A percentile compares a stretch with the other conserved stretches of the same genome.
These are phyloP conservation scores for Dendrolimus punctatus DNA, from an alignment of 1,140 invertebrate genomes.

Conservation along the genomic window DNA sequence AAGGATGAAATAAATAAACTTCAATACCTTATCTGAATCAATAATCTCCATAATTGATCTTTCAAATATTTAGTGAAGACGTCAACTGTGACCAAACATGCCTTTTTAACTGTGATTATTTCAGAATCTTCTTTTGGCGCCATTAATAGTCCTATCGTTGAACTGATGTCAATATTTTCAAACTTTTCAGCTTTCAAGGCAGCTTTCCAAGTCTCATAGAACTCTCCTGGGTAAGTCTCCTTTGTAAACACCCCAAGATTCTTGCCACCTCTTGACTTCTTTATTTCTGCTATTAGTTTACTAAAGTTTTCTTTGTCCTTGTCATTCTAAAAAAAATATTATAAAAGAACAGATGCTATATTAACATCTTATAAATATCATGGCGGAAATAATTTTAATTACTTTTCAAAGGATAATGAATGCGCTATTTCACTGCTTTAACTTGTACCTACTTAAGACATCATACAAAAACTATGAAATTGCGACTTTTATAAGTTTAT, in stretches of 20 bases:
- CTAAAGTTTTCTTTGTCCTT: conserved; percentile 96
- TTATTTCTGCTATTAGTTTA: conserved; percentile 89
- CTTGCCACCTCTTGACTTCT: conserved; percentile 92
- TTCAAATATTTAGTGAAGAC: conserved; percentile 97
- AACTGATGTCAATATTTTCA: conserved; percentile 91
- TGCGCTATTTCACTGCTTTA: no score
- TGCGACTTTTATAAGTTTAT: no score
- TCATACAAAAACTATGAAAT: no score
- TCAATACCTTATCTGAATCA: conserved; percentile 91
- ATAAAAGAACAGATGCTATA: not conserved
- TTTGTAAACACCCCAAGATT: conserved; percentile 94
- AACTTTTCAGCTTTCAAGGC: conserved; percentile 84
- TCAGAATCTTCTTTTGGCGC: conserved; percentile 96
- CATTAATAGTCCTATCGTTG: conserved; percentile 89
- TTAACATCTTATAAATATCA: no score
- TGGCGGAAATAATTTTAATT: no score
- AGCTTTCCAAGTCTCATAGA: conserved; percentile 92
- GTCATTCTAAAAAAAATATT: conserved; percentile 80
- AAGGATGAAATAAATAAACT: not conserved
- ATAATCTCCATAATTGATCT: conserved; percentile 99
- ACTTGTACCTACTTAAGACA: no score
- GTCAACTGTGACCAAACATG: conserved; percentile 93
- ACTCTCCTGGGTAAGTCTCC: conserved; percentile 94
- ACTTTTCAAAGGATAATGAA: no score
- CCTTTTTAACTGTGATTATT: conserved; percentile 94